These are phyloP conservation scores for Platanista minor DNA, from an alignment of 2,113 vertebrate species.

Conservation along the genomic window DNA sequence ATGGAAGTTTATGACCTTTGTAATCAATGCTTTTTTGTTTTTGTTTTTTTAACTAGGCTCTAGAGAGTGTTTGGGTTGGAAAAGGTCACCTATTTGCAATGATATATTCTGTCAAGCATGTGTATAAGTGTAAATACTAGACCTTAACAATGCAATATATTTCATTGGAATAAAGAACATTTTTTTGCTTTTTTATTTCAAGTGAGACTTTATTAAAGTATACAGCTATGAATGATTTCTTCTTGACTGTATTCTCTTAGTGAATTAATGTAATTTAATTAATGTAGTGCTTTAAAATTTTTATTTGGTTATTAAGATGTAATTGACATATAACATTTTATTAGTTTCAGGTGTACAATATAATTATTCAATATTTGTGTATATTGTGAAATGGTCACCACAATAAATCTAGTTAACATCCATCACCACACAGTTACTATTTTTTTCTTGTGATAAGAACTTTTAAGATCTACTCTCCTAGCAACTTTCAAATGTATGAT, in stretches of 20 bases:
- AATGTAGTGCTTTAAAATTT: neutral
- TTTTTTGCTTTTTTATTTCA: conserved; percentile 26
- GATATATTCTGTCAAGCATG: conserved; percentile 50
- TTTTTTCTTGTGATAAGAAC: neutral
- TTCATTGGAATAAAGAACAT: neutral
- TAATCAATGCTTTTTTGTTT: conserved; percentile 36
- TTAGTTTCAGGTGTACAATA: neutral
- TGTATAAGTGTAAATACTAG: conserved; percentile 48
- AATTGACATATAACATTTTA: neutral
- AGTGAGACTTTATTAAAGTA: conserved; percentile 25
- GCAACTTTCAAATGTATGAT: neutral
- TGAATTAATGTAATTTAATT: neutral
- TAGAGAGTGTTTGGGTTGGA: conserved; percentile 52
- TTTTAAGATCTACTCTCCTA: neutral
- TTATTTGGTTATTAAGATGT: neutral
- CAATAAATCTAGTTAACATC: neutral
- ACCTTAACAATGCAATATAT: conserved; percentile 51
- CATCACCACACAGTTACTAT: neutral
- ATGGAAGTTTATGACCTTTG: conserved; percentile 60
- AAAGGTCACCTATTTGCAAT: conserved; percentile 54
- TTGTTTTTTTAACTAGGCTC: conserved; percentile 42
- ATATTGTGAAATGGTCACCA: neutral
- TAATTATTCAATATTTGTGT: neutral
- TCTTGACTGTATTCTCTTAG: neutral
- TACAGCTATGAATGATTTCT: neutral